Evolutionary conservation across 2,888 invertebrate species (phyloP), one percentile per base, ranked within the genome.

Genomic region (Chironomus tentans): DNA sequence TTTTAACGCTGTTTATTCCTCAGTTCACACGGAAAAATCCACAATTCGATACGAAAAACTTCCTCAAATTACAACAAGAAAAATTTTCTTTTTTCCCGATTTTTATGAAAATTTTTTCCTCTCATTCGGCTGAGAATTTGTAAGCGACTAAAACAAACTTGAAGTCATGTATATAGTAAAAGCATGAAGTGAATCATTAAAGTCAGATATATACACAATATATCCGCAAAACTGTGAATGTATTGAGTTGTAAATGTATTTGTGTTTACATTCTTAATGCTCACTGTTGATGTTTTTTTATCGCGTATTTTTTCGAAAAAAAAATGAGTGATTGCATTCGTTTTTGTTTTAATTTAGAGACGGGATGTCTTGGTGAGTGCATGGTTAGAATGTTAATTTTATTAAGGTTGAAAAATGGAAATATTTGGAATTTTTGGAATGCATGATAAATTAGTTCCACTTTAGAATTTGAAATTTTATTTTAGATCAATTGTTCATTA

Each of bases 181-280:
- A 70, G 48, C 70, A 70, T 70, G 70, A 70, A 70, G 70, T 70
- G 70, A 70, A 70, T 70, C 70, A 70, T 70, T 70, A 50, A 69
- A 48, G 15, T 70, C 70, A 18, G 56, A 56, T 56, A 56, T 56
- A 56, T 38, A 38, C 28, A 28, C 38, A 38, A 38, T 38, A 38
- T 56, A 56, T 56, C 56, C 56, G 70, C 56, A 47, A 70, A 48
- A 28, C 15, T 70, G 70, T 70, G 70, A 18, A 21, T 70, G 70
- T 70, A 50, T 50, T 38, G 38, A 38, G 38, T 38, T 2, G 10
- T 38, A 38, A 6, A 15, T 56, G 56, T 56, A 6, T 56, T 56
- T 56, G 56, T 56, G 56, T 56, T 56, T 56, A 56, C 18, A 56
- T 56, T 56, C 56, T 56, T 56, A 56, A 56, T 56, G 56, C 18